Base-by-base conservation (phyloP, 1,140 invertebrate species). In the Cylas formicarius region DNA sequence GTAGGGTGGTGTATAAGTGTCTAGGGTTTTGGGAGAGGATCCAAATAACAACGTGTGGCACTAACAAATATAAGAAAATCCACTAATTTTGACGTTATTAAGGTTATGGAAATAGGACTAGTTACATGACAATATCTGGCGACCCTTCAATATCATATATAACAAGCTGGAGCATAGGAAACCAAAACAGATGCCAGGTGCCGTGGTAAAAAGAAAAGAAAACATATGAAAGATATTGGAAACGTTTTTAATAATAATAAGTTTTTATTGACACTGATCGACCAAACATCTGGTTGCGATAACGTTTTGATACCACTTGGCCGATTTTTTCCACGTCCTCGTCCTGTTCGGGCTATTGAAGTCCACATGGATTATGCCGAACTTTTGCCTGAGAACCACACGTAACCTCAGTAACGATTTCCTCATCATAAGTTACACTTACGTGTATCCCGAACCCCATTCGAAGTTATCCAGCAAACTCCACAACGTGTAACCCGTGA, bases 381-480 rank as follows among this genome's bases (percentile, higher is more conserved):
- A 55, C 27, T 43, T 48, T 38, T 48, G 46, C 2, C 44, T 47
- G 13, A 32, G 34, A 39, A 42, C 8, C 11, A 41, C 10, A 41
- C n/a, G 6, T 29, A 6, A n/a, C n/a, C n/a, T n/a, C n/a, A n/a
- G n/a, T n/a, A n/a, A n/a, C n/a, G n/a, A n/a, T n/a, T n/a, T n/a
- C n/a, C n/a, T n/a, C n/a, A n/a, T n/a, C 18, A 9, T 31, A 13
- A 11, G 18, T 31, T 6, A 31, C 28, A 45, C 48, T 51, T 46
- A 61, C 67, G 53, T 63, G 50, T 70, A 63, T 33, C 70, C 72
- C 26, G 60, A 61, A 20, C 58, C 58, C 76, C 77, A 80, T 60
- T 81, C 78, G 52, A 78, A 77, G 55, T 80, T 81, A 50, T 83
- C 80, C 62, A 80, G 67, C 2, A 82, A 56, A 10, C 72, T 72